Conservation (phyloP, 2,797 vertebrate species). For the Leptatherina wallacei region DNA sequence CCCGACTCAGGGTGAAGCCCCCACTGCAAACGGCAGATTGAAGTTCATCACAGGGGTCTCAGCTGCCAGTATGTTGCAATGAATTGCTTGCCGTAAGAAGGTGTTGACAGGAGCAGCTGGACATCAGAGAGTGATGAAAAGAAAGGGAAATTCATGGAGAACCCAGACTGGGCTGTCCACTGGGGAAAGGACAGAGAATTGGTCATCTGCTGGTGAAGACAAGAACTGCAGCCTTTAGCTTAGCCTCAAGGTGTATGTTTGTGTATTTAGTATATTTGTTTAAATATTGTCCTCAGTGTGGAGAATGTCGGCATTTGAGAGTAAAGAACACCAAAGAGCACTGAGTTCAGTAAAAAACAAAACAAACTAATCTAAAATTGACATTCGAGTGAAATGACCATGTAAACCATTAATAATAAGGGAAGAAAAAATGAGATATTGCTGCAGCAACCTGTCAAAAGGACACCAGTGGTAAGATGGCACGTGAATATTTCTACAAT, state of each 20-base stretch:
- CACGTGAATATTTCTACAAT: conserved; percentile 17
- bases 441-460: conserved; percentile 58
- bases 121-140: conserved; percentile 95
- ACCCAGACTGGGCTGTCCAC: conserved; percentile 86
- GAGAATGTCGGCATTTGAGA: conserved; percentile 33
- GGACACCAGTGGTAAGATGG: conserved; percentile 18
- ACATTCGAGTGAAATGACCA: conserved; percentile 58
- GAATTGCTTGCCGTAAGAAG: conserved; percentile 95
- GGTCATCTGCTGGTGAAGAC: conserved; percentile 81
- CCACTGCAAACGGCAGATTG: conserved; percentile 88
- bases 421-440: background rate
- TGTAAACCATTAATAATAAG: conserved; percentile 47
- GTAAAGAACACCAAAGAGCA: conserved; percentile 45
- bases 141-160: conserved; percentile 93
- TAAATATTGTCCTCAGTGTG: conserved; percentile 39
- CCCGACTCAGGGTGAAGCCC: conserved; percentile 87
- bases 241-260: conserved; percentile 53
- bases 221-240: conserved; percentile 75
- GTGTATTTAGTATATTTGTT: conserved; percentile 47
- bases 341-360: conserved; percentile 35
- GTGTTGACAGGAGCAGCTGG: conserved; percentile 99
- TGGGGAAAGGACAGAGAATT: conserved; percentile 74
- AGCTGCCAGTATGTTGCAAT: conserved; percentile 94
- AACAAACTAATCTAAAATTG: conserved; percentile 50
- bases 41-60: conserved; percentile 93